Conservation (phyloP, 2,888 invertebrate species). For the Tortricodes alternella region DNA sequence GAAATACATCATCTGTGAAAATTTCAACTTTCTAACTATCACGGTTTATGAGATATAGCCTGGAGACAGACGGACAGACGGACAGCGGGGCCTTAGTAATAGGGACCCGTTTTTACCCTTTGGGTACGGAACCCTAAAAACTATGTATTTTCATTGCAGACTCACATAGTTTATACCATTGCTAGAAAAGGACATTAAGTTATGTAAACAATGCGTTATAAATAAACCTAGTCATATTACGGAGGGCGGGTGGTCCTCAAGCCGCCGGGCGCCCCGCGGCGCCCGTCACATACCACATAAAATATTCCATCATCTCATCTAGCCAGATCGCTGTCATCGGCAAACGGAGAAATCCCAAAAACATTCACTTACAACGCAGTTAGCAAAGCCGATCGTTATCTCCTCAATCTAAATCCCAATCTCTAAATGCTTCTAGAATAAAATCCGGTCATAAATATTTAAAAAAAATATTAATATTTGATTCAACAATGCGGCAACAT, state of each 20-base stretch:
- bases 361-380: not conserved
- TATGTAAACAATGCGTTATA: slow-evolving; percentile 23
- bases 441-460: slow-evolving; percentile 4
- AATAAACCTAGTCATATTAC: slow-evolving; percentile 44
- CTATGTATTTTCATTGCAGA: too few species aligned
- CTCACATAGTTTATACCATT: not conserved
- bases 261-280: slow-evolving; percentile 56
- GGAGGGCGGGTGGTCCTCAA: slow-evolving; percentile 63
- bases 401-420: not conserved
- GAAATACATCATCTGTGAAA: too few species aligned
- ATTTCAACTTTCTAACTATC: too few species aligned
- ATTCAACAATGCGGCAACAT: slow-evolving; percentile 43
- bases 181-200: not conserved
- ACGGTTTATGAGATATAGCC: too few species aligned
- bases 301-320: slow-evolving; percentile 44
- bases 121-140: too few species aligned
- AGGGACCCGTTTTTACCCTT: too few species aligned
- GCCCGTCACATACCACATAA: slow-evolving; percentile 55
- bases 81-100: too few species aligned
- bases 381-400: not conserved
- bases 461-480: slow-evolving; percentile 24
- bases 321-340: slow-evolving; percentile 38
- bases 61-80: too few species aligned
- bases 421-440: not conserved
- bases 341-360: slow-evolving; percentile 4